Evolutionary conservation across 2,888 invertebrate species (phyloP).

Genomic region (Agelastica alni): DNA sequence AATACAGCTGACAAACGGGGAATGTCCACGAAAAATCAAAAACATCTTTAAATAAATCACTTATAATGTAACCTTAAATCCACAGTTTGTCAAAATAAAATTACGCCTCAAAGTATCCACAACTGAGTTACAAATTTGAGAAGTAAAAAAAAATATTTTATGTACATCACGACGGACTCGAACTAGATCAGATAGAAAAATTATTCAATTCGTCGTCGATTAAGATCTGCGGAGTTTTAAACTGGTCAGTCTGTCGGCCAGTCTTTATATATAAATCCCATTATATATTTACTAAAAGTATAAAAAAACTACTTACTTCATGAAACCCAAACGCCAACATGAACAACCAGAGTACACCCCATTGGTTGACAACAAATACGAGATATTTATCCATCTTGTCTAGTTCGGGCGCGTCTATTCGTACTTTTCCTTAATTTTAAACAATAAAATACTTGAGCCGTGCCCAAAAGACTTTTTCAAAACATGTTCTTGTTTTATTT

Average conservation of each 20-base stretch:
- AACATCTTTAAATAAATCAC: constrained; percentile 30
- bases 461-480: constrained; percentile 39
- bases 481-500: constrained; percentile 42
- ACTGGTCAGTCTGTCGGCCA: constrained; percentile 8
- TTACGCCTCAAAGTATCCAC: constrained; percentile 32
- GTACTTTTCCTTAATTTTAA: constrained; percentile 38
- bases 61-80: constrained; percentile 36
- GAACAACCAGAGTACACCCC: constrained; percentile 4
- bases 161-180: constrained; percentile 25
- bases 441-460: constrained; percentile 48
- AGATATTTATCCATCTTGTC: constrained; percentile 6
- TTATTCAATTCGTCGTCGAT: constrained; percentile 1
- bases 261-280: constrained; percentile 8
- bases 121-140: constrained; percentile 34
- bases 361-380: not conserved
- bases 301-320: constrained; percentile 12
- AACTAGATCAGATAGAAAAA: constrained; percentile 11
- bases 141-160: constrained; percentile 28
- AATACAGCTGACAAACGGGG: constrained; percentile 57
- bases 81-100: constrained; percentile 48
- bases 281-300: constrained; percentile 16
- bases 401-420: constrained; percentile 19
- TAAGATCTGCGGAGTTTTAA: constrained; percentile 16
- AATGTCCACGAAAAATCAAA: constrained; percentile 53
- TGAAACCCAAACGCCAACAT: constrained; percentile 9